phyloP scores from a whole-genome alignment of 2,797 vertebrate genomes.

The Nyctibius grandis region DNA sequence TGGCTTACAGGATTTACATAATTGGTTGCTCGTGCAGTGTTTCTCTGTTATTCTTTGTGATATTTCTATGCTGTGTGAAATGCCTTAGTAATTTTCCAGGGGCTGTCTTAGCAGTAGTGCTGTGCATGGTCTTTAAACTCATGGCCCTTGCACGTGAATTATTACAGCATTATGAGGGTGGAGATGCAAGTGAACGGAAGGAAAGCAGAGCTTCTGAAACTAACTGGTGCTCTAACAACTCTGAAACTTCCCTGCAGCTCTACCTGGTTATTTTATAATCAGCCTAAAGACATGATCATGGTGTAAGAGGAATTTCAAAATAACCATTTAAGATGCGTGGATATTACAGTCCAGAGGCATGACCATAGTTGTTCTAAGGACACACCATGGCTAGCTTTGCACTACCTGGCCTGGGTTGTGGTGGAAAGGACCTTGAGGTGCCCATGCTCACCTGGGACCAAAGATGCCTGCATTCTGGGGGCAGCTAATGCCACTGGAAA shows the following conservation, averaged over 20 bases:
- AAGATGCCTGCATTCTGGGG: neutral
- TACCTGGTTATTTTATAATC: neutral
- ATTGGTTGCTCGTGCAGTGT: slow-evolving; percentile 34
- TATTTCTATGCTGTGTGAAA: slow-evolving; percentile 24
- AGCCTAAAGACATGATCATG: neutral
- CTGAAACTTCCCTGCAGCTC: neutral
- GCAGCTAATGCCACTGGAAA: neutral
- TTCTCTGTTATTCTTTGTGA: slow-evolving; percentile 43
- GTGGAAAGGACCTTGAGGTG: neutral
- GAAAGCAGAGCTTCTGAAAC: neutral
- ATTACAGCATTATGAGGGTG: neutral
- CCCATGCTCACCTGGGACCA: neutral
- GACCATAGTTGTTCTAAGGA: neutral
- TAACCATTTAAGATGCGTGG: neutral
- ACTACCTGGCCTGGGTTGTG: neutral
- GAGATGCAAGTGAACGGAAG: neutral
- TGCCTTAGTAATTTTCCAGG: slow-evolving; percentile 15
- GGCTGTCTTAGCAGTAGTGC: neutral
- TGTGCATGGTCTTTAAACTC: neutral
- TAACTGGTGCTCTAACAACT: neutral
- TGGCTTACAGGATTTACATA: slow-evolving; percentile 53
- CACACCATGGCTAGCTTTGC: neutral
- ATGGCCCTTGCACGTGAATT: neutral
- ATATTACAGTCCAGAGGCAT: neutral
- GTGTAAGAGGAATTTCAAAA: neutral